Conservation (phyloP, 2,113 vertebrate species). For the Leptodactylus fuscus region DNA sequence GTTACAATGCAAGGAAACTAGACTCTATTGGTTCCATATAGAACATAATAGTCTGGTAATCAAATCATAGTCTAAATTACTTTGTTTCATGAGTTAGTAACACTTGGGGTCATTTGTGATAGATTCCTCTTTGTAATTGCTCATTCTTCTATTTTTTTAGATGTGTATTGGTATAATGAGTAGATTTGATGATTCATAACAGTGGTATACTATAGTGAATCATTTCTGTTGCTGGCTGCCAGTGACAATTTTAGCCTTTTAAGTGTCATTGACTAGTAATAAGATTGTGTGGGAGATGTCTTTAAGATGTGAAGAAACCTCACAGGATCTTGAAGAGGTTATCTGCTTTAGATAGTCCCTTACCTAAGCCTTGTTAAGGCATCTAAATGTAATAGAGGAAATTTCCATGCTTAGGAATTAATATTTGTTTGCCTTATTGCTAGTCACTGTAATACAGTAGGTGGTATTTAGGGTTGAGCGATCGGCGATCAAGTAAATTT, state of each 20-base stretch:
- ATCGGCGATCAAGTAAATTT: no score
- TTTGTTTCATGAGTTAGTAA: not conserved
- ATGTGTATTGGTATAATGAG: not conserved
- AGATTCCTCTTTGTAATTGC: not conserved
- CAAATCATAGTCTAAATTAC: slow-evolving; percentile 18
- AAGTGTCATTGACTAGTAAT: not conserved
- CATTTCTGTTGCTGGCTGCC: not conserved
- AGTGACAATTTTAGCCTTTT: not conserved
- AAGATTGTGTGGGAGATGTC: not conserved
- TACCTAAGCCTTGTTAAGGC: no score
- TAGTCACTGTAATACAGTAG: no score
- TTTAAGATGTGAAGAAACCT: no score
- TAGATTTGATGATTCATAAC: not conserved
- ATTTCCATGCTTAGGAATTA: no score
- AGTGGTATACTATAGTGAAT: not conserved
- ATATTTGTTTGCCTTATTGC: no score
- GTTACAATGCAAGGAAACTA: slow-evolving; percentile 25
- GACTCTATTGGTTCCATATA: not conserved
- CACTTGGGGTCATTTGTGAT: slow-evolving; percentile 10
- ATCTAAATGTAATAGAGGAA: no score
- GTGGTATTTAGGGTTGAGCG: no score
- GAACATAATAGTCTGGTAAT: slow-evolving; percentile 29
- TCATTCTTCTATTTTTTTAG: not conserved
- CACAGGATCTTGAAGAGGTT: no score
- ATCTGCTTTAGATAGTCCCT: no score